Conservation (phyloP, 2,888 invertebrate genomes). For the Heteromyza rotundicornis region DNA sequence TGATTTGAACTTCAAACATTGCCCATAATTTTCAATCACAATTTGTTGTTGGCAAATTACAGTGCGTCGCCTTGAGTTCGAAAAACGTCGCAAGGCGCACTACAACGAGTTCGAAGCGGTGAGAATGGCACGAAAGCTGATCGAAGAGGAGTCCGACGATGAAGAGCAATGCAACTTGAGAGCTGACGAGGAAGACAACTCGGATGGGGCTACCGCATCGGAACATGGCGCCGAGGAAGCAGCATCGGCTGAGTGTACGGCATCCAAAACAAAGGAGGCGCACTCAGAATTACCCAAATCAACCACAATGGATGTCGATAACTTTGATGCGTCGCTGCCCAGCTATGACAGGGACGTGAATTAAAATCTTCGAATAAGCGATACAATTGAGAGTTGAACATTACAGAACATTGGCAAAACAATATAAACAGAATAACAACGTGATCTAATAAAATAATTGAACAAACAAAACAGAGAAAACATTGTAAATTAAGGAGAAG, state of each 20-base stretch:
- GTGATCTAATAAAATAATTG: no score
- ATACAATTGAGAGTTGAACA: no score
- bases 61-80: constrained; percentile 81
- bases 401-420: no score
- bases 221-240: neutral
- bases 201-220: neutral
- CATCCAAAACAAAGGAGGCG: neutral
- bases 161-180: constrained; percentile 23
- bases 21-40: neutral
- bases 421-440: no score
- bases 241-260: neutral
- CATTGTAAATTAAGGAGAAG: no score
- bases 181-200: neutral
- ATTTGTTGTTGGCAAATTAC: constrained; percentile 6
- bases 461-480: no score
- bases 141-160: constrained; percentile 81
- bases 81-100: constrained; percentile 92
- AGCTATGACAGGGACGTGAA: no score
- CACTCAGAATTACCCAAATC: neutral
- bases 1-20: no score
- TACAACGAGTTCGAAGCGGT: constrained; percentile 98
- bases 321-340: neutral
- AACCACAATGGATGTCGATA: neutral
- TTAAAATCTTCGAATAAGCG: no score
- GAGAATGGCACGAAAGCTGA: constrained; percentile 86